Evolutionary conservation across 2,113 vertebrate species (phyloP).

Genomic region (Acinonyx jubatus): DNA sequence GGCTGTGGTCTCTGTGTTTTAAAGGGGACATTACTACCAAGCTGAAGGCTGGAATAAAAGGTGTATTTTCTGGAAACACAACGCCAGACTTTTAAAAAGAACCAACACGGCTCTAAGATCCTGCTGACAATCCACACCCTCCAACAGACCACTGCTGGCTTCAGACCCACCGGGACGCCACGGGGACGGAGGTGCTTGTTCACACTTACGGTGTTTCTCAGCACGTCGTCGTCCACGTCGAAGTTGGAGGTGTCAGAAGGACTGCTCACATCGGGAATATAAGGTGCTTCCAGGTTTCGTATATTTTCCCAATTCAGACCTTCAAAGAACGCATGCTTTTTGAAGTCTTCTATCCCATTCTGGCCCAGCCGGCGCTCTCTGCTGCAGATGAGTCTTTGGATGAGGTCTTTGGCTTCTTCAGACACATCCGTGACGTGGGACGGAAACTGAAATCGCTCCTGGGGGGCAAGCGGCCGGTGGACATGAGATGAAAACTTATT

Average conservation of each 20-base stretch:
- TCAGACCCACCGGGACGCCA: accelerated
- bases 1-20: neutral
- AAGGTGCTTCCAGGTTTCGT: conserved; percentile 93
- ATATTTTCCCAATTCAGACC: conserved; percentile 97
- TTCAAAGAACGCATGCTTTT: conserved; percentile 93
- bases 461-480: neutral
- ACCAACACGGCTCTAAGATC: accelerated
- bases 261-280: conserved; percentile 98
- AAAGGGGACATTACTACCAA: neutral
- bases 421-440: conserved; percentile 94
- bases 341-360: conserved; percentile 96
- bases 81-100: too few relatives aligned
- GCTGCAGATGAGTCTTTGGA: conserved; percentile 96
- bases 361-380: conserved; percentile 93
- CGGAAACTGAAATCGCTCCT: conserved; percentile 99
- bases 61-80: neutral
- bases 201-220: conserved; percentile 93
- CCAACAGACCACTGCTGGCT: accelerated
- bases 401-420: conserved; percentile 96
- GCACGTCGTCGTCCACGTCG: conserved; percentile 96
- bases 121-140: accelerated
- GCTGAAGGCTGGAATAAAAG: neutral
- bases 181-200: accelerated
- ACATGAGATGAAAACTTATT: too few relatives aligned
- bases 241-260: conserved; percentile 99